phyloP scores from a whole-genome alignment of 2,113 vertebrate genomes.

The Hirundichthys speculiger region DNA sequence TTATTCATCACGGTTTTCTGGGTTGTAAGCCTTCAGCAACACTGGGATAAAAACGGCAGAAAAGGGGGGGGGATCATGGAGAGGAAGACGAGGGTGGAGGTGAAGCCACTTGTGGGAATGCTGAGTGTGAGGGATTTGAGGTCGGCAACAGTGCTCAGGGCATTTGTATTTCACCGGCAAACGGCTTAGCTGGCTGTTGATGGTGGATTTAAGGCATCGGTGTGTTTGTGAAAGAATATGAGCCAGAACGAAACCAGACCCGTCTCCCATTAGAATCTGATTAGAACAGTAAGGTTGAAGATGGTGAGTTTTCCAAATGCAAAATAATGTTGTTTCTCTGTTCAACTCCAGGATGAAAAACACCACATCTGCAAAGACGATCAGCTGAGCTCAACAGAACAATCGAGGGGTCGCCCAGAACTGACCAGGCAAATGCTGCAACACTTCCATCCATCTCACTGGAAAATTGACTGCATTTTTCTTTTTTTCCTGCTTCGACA shows the following conservation, averaged over 20 bases:
- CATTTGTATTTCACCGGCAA: conserved; percentile 59
- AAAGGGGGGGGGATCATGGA: too few species aligned
- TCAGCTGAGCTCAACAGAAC: too few species aligned
- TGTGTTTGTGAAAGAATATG: background rate
- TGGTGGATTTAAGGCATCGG: conserved; percentile 48
- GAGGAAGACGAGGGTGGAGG: conserved; percentile 8
- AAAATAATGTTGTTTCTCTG: too few species aligned
- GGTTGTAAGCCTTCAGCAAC: conserved; percentile 27
- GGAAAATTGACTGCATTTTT: too few species aligned
- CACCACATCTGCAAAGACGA: too few species aligned
- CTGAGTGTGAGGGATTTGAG: conserved; percentile 56
- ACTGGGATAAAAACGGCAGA: conserved; percentile 47
- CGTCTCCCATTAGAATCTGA: background rate
- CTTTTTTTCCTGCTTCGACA: too few species aligned
- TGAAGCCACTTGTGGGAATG: conserved; percentile 54
- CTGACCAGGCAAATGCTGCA: too few species aligned
- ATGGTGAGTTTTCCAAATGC: too few species aligned
- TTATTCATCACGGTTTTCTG: conserved; percentile 46
- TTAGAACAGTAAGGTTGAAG: too few species aligned
- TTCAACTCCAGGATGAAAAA: too few species aligned
- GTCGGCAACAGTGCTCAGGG: conserved; percentile 17
- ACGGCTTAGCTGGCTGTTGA: conserved; percentile 37
- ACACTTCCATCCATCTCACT: too few species aligned
- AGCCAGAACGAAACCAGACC: background rate
- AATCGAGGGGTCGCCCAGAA: too few species aligned